Base-by-base conservation (phyloP, 64 coral and sea anemone species). In the Actinia equina region DNA sequence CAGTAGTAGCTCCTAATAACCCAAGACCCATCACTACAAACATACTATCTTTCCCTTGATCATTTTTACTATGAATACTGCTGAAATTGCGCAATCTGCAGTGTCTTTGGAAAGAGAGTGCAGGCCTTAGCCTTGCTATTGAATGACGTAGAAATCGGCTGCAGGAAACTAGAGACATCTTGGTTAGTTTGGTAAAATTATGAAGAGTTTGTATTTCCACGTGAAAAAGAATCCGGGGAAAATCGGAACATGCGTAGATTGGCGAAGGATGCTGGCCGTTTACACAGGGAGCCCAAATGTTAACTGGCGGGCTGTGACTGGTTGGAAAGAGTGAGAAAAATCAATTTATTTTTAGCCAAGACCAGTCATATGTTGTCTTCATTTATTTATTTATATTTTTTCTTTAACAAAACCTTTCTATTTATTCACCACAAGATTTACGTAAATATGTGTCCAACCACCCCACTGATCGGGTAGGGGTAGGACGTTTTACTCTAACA, bases 121-220 rank as follows among this genome's bases (percentile, higher is more conserved):
- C 57, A 23, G 91, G 91, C 52, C 84, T 90, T 67, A 96, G 80
- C 85, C 91, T 79, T 19, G 79, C 85, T 79, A 96, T 64, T 64
- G 88, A 93, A 17, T 85, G 94, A 17, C 94, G 88, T 16, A 96
- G 87, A 88, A 85, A 77, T 52, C 91, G 84, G 71, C 91, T 84
- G 86, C 94, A 96, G 30, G 79, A 76, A 41, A 51, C 45, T 52
- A 96, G 10, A 93, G 88, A 90, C 94, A 96, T 96, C 10, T 23
- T 61, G n/a, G 57, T 59, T 87, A 16, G 16, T 69, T 44, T 86
- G 26, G 69, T 52, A 64, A 84, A 74, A 80, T 0, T 74, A 30
- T 0, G 69, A 11, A 15, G n/a, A 74, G 49, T 64, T 14, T 23
- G n/a, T 37, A 0, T 63, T 61, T 70, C 88, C 87, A 95, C 90